phyloP scores from a whole-genome alignment of 2,888 invertebrate genomes.

The Ormia ochracea region DNA sequence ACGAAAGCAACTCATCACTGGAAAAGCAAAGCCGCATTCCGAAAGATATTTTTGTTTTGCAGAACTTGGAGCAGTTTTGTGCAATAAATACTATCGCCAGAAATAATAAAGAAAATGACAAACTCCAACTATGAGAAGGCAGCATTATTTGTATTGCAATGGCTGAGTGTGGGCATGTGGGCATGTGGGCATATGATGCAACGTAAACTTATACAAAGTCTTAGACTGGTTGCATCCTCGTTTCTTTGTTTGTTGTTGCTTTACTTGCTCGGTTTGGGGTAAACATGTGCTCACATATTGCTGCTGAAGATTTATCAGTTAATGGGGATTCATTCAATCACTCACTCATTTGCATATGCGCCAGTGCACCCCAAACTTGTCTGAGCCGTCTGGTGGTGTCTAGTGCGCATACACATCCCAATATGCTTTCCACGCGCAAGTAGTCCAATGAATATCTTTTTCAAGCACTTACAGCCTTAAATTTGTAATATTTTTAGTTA shows the following conservation, averaged over 20 bases:
- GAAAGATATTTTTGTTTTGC: conserved; percentile 12
- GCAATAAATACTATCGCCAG: not conserved
- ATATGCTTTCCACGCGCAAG: conserved; percentile 2
- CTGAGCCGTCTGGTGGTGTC: not conserved
- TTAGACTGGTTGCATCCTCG: conserved; percentile 59
- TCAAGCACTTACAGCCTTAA: conserved; percentile 8
- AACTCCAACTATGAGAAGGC: conserved; percentile 22
- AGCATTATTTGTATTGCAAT: not conserved
- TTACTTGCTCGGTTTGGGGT: conserved; percentile 56
- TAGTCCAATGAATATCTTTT: conserved; percentile 3
- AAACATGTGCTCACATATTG: conserved; percentile 34
- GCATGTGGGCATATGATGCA: conserved; percentile 71
- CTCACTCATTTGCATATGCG: conserved; percentile 46
- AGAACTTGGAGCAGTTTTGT: not conserved
- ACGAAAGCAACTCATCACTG: conserved; percentile 19
- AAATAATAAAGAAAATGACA: conserved; percentile 25
- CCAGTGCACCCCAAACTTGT: conserved; percentile 45
- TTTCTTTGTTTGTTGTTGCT: conserved; percentile 4
- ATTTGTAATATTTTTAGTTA: not conserved
- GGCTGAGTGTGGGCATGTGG: conserved; percentile 52
- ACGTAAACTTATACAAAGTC: conserved; percentile 45
- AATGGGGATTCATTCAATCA: conserved; percentile 48
- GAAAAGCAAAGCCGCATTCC: conserved; percentile 36
- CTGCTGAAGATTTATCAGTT: conserved; percentile 30
- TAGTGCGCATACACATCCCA: not conserved